Percentiles rank a stretch among this genome's conserved stretches.
Evolutionary conservation across 2,888 invertebrate genomes (phyloP).

Genomic region (Caenorhabditis macrosperma): DNA sequence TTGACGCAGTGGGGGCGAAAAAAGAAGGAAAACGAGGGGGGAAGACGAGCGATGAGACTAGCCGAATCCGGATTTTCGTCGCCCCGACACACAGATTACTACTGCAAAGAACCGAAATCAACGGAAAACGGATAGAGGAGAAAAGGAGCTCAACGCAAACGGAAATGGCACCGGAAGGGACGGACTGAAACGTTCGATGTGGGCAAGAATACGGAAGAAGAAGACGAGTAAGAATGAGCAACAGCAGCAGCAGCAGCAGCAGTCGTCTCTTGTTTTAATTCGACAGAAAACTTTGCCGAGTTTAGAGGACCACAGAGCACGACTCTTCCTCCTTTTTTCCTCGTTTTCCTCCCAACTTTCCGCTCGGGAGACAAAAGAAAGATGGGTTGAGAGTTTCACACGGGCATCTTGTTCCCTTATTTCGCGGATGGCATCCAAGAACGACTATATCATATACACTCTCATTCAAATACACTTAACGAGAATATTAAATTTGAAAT

Average conservation of each 20-base stretch:
- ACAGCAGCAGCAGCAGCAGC: not conserved
- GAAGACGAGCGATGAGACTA: not conserved
- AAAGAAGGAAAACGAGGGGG: not conserved
- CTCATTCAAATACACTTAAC: too few relatives aligned
- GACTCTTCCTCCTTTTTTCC: not conserved
- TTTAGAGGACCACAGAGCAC: not conserved
- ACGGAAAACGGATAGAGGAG: not conserved
- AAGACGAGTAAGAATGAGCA: not conserved
- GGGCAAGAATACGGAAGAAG: conserved; percentile 1
- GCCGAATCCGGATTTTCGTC: conserved; percentile 18
- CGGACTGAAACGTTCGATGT: not conserved
- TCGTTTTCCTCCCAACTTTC: not conserved
- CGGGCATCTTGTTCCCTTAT: too few relatives aligned
- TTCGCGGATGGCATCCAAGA: too few relatives aligned
- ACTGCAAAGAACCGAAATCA: too few relatives aligned
- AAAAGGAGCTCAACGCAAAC: not conserved
- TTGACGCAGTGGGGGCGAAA: not conserved
- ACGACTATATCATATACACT: too few relatives aligned
- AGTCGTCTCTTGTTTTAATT: conserved; percentile 19
- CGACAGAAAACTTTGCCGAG: not conserved
- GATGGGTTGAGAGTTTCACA: too few relatives aligned
- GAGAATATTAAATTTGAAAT: too few relatives aligned
- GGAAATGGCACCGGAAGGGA: not conserved
- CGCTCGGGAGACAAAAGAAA: not conserved
- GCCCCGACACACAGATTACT: conserved; percentile 1